Evolutionary conservation across 2,888 invertebrate species (phyloP).

Genomic region (Zygogramma bicolorata): DNA sequence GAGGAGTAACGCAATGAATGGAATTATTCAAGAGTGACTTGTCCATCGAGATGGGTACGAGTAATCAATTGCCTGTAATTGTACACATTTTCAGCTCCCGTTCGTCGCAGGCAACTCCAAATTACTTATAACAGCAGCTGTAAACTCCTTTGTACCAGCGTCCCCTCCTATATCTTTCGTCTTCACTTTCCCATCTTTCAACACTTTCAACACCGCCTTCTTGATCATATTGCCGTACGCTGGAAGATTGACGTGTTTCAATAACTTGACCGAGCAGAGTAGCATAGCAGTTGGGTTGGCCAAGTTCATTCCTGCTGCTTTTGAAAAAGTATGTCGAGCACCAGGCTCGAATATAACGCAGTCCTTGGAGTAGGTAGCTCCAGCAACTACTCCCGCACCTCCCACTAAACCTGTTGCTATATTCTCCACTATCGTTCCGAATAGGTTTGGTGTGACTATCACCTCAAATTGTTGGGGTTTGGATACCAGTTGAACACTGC

Average conservation of each 20-base stretch:
- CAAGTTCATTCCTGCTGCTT: slow-evolving; percentile 92
- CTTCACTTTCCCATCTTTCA: slow-evolving; percentile 85
- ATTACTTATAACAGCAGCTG: background rate
- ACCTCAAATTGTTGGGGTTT: slow-evolving; percentile 99
- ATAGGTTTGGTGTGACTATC: slow-evolving; percentile 96
- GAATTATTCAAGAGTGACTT: too few relatives aligned
- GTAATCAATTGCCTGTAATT: too few relatives aligned
- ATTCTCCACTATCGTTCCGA: slow-evolving; percentile 98
- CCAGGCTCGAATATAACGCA: slow-evolving; percentile 97
- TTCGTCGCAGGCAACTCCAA: background rate
- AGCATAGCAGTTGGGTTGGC: slow-evolving; percentile 99
- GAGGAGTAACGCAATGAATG: too few relatives aligned
- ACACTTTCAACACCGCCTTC: slow-evolving; percentile 70
- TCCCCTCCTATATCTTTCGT: slow-evolving; percentile 97
- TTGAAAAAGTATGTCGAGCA: slow-evolving; percentile 94
- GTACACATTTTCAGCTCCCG: background rate
- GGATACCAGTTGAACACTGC: slow-evolving; percentile 98
- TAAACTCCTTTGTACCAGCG: slow-evolving; percentile 90
- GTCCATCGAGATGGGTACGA: too few relatives aligned
- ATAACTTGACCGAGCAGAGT: slow-evolving; percentile 56
- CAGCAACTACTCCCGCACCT: slow-evolving; percentile 98
- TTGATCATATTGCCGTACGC: slow-evolving; percentile 85
- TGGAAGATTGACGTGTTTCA: slow-evolving; percentile 87
- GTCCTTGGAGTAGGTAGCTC: slow-evolving; percentile 92
- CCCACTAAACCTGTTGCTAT: slow-evolving; percentile 95